Base-by-base conservation (phyloP, 23 tunicate genomes). In the Trididemnum miniatum region DNA sequence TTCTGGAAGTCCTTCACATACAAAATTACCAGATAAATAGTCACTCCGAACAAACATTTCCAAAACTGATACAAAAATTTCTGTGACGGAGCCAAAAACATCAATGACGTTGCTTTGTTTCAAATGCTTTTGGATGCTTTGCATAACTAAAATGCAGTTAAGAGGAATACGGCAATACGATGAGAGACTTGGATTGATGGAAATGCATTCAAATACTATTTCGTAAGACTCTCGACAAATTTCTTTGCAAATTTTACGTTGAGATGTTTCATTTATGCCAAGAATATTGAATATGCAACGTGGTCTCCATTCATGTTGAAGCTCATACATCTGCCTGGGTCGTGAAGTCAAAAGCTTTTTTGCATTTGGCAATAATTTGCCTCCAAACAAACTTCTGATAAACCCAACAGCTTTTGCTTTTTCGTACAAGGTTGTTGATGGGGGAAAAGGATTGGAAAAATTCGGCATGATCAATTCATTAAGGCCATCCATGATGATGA, bases 271-370 rank as follows among this genome's bases (percentile, higher is more conserved):
- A 62, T 15, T n/a, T 12, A 62, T 4, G 20, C 67, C 67, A 62
- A 62, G 67, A n/a, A 12, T 15, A 20, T 62, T 62, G 5, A 62
- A n/a, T 62, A 25, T 20, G 20, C 15, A 62, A 5, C 5, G 67
- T 4, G 67, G 67, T 5, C 67, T n/a, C 5, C 27, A 62, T 4
- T 25, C 29, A 62, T 62, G 5, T 15, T n/a, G 67, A n/a, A 62
- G 29, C 22, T 62, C 67, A 62, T 62, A 20, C 26, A 62, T 20
- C 22, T 62, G 67, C 4, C 67, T n/a, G 5, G 67, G 67, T n/a
- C 67, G 67, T 12, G 67, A 62, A n/a, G 67, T 62, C 29, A 62
- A 62, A n/a, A 62, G 20, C 22, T 62, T 62, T 62, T 62, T 62
- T 20, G 67, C 15, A 20, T 62, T 62, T 4, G 67, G 67, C 29